A percentile compares a stretch with the other conserved stretches of the same genome.
phyloP scores from a whole-genome alignment of 2,888 invertebrate genomes.

The Lysandra coridon region DNA sequence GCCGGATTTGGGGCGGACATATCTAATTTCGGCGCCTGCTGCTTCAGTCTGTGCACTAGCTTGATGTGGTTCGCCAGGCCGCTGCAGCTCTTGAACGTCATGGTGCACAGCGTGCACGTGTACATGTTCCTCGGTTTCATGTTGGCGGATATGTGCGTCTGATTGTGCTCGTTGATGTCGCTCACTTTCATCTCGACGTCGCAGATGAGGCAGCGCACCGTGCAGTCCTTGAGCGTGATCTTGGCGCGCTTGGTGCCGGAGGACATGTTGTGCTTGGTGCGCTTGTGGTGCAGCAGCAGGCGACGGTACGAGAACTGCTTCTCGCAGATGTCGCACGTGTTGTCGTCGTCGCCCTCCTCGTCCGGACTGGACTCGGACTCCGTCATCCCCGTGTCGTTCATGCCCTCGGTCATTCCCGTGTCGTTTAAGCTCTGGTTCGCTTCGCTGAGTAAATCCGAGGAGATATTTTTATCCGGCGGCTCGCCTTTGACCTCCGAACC shows the following conservation, averaged over 20 bases:
- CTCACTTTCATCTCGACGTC: constrained; percentile 72
- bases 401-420: constrained; percentile 46
- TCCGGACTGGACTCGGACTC: constrained; percentile 68
- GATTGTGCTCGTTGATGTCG: constrained; percentile 69
- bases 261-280: constrained; percentile 70
- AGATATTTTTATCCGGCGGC: constrained; percentile 52
- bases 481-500: constrained; percentile 55
- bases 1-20: constrained; percentile 56
- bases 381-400: constrained; percentile 37
- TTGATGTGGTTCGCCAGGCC: constrained; percentile 69
- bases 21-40: constrained; percentile 49
- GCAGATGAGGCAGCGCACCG: constrained; percentile 70
- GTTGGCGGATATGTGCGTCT: constrained; percentile 63
- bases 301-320: constrained; percentile 72
- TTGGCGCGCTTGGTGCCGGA: constrained; percentile 69
- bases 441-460: constrained; percentile 51
- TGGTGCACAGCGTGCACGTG: constrained; percentile 67
- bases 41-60: constrained; percentile 60
- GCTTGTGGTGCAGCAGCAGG: constrained; percentile 66
- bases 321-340: constrained; percentile 75
- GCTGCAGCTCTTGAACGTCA: constrained; percentile 68
- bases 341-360: constrained; percentile 66
- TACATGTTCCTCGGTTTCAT: constrained; percentile 71
- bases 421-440: constrained; percentile 43
- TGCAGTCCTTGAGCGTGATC: constrained; percentile 67